Base-by-base conservation (phyloP, 2,797 vertebrate genomes). In the Scolopax rusticola region DNA sequence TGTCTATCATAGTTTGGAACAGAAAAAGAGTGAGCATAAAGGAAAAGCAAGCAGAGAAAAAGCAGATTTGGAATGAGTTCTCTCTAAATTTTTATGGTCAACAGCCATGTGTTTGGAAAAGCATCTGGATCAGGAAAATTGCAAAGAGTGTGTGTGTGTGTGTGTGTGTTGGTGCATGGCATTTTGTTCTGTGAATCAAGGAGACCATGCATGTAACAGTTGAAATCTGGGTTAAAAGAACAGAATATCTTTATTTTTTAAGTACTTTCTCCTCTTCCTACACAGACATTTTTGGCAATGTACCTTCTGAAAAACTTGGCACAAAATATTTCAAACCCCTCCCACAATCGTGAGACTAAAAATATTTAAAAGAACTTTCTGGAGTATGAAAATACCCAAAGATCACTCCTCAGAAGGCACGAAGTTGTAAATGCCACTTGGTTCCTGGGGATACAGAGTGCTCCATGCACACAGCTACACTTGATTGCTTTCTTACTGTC, bases 211-310 rank as follows among this genome's bases (percentile, higher is more conserved):
- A 5, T 71, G 28, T 25, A 92, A n/a, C 41, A 78, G 75, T 19
- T 81, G 53, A 93, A 94, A 89, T 73, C 47, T 82, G 19, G 27
- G 54, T 92, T 89, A 91, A 75, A 93, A 89, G 25, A 77, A 50
- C 30, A 13, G 3, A 87, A 32, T 94, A 84, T 59, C 67, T 57
- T 67, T 80, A 73, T 56, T 80, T 87, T 90, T 89, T 21, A 76
- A 84, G 59, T 54, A 41, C 11, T 92, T 93, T 87, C 73, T 91
- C 17, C 16, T 74, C 81, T 94, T 95, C 76, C 73, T 91, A 79
- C 64, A 84, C 30, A 84, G 84, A 85, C 16, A 51, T 93, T 95
- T 94, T 96, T 97, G 95, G 94, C 95, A 95, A 76, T 24, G 27
- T 33, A 93, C 77, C 65, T 95, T 87, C 57, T 77, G 68, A 87